Conservation (phyloP, 2,113 vertebrate species). For the Rhagologus leucostigma region DNA sequence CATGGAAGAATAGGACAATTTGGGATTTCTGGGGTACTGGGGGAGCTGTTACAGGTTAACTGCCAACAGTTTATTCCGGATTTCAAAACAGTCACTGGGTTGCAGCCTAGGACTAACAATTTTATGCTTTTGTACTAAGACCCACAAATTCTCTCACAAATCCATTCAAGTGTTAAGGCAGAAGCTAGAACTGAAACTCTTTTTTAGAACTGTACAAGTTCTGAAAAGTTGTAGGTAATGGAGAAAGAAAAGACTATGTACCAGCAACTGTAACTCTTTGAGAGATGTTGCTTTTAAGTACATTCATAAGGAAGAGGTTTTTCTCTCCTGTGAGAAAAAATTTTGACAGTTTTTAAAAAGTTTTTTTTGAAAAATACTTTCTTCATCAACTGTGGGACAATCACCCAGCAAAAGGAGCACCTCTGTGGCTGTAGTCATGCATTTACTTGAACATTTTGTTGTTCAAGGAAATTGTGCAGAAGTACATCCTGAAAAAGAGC, state of each 20-base stretch:
- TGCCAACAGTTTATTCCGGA: neutral
- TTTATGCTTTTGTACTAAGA: neutral
- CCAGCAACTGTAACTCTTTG: neutral
- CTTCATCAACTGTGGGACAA: neutral
- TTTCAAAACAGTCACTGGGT: neutral
- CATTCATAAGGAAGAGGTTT: neutral
- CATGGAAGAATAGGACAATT: neutral
- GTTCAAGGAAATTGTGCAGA: neutral
- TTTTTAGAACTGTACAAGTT: neutral
- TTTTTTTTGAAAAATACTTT: neutral
- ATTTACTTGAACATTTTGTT: neutral
- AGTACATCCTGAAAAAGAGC: neutral
- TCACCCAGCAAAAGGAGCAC: neutral
- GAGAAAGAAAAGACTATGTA: neutral
- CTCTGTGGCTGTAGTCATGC: neutral
- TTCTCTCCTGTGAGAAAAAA: neutral
- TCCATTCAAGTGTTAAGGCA: neutral
- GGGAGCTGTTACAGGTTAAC: neutral
- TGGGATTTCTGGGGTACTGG: neutral
- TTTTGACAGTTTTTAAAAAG: neutral
- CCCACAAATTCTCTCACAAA: neutral
- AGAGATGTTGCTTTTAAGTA: neutral
- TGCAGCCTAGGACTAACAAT: neutral
- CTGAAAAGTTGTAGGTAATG: neutral
- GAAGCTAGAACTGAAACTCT: neutral